Base-by-base conservation (phyloP, 2,797 vertebrate genomes). In the Phataginus tricuspis region DNA sequence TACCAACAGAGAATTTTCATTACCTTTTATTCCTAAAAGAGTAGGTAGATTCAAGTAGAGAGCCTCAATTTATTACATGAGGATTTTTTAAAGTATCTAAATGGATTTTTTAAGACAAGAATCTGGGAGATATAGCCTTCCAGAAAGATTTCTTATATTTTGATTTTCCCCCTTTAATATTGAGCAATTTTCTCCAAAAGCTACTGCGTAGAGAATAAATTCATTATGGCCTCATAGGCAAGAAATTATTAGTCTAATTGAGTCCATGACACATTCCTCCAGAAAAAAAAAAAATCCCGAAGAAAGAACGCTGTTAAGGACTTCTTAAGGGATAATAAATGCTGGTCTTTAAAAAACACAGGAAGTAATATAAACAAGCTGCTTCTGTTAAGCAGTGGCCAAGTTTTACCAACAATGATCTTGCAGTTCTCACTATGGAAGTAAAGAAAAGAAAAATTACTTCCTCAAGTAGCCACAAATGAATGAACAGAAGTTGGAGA, bases 381-480 rank as follows among this genome's bases (percentile, higher is more conserved):
- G 86, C 93, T 94, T 97, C 82, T 59, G 57, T 34, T 84, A 74
- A 88, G 9, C 45, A 57, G 34, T 87, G 37, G 31, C 51, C 27
- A 0, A 0, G 71, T 51, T 42, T 59, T 93, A 86, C 31, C 16
- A 74, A 25, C 37, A 93, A 87, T 4, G 23, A 78, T 95, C 31
- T 64, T 86, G 27, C 63, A 34, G 2, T 94, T 64, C 69, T 89
- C 82, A 51, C 25, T 59, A 16, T 79, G 82, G 42, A 34, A 31
- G 23, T n/a, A 39, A 95, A 96, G 96, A 90, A 84, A 87, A 90
- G 77, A 59, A 91, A 86, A 97, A 91, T 23, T 85, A 71, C 68
- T 93, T 97, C 75, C 96, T 96, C 84, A 96, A 96, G 89, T 69
- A 85, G 57, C 93, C 86, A 27, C 94, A 85, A 97, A 72, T 64